Evolutionary conservation across 2,888 invertebrate genomes (phyloP).

Genomic region (Microctonus brassicae): DNA sequence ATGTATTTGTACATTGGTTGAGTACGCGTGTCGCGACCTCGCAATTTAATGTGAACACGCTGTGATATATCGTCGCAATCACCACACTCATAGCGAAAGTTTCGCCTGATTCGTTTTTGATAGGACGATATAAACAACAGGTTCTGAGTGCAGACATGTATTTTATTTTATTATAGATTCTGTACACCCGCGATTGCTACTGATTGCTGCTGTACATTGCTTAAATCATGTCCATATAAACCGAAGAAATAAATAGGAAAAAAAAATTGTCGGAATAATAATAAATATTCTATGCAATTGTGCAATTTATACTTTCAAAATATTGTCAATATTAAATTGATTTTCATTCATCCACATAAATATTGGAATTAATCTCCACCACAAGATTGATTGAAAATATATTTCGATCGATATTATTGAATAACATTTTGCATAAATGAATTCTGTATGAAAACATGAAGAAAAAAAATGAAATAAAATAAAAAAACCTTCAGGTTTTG

Average conservation of each 20-base stretch:
- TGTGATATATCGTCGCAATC: slow-evolving; percentile 4
- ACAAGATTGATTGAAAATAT: neutral
- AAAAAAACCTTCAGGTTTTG: neutral
- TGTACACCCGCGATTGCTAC: neutral
- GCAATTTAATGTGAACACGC: slow-evolving; percentile 1
- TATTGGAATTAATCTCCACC: no score
- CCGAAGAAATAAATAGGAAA: neutral
- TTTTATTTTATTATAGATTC: neutral
- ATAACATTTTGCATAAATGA: neutral
- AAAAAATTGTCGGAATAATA: neutral
- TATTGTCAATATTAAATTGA: neutral
- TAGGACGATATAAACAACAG: slow-evolving; percentile 18
- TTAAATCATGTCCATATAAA: neutral
- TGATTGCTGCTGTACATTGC: neutral
- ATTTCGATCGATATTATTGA: neutral
- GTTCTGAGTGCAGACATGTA: neutral
- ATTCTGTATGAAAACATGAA: neutral
- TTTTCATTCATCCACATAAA: no score
- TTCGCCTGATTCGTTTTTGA: slow-evolving; percentile 20
- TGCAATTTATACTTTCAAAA: neutral
- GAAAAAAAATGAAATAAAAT: no score
- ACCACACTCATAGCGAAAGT: slow-evolving; percentile 6
- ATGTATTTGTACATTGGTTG: slow-evolving; percentile 7
- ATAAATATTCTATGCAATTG: no score
- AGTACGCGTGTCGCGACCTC: slow-evolving; percentile 27